Evolutionary conservation across 1,140 invertebrate species (phyloP).

Genomic region (Oreohelix idahoensis): DNA sequence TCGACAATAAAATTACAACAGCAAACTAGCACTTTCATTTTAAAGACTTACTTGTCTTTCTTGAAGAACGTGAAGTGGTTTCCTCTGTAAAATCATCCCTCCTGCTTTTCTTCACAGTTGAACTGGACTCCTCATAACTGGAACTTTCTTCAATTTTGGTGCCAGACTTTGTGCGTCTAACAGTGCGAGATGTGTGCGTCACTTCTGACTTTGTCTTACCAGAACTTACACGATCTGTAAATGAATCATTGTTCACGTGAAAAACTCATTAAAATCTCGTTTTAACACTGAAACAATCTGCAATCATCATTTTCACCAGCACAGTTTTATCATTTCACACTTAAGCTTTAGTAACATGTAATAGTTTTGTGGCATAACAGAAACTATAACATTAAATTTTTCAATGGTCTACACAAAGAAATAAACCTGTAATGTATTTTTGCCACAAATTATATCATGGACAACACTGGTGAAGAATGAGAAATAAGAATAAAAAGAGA

Average conservation of each 20-base stretch:
- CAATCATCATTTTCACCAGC: too few relatives aligned
- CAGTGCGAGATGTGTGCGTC: conserved; percentile 46
- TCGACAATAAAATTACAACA: neutral
- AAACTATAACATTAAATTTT: too few relatives aligned
- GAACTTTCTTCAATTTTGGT: conserved; percentile 48
- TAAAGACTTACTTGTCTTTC: conserved; percentile 45
- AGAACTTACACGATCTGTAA: conserved; percentile 51
- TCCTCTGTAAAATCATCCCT: conserved; percentile 30
- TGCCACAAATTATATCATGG: too few relatives aligned
- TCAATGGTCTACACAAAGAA: too few relatives aligned
- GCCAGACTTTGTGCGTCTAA: conserved; percentile 52
- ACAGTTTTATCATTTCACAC: too few relatives aligned
- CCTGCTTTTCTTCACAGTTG: conserved; percentile 9
- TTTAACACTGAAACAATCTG: too few relatives aligned
- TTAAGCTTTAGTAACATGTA: too few relatives aligned
- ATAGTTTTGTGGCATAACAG: too few relatives aligned
- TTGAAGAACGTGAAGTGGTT: conserved; percentile 40
- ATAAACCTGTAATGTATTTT: too few relatives aligned
- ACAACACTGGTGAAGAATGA: too few relatives aligned
- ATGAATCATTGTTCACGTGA: neutral
- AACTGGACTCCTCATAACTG: conserved; percentile 45
- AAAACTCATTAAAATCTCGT: neutral
- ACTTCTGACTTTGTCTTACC: conserved; percentile 29
- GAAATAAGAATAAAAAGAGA: too few relatives aligned
- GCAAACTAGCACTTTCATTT: neutral